Evolutionary conservation across 1,140 invertebrate genomes (phyloP), one percentile per base, ranked within the genome.

Genomic region (Ridgeia piscesae): DNA sequence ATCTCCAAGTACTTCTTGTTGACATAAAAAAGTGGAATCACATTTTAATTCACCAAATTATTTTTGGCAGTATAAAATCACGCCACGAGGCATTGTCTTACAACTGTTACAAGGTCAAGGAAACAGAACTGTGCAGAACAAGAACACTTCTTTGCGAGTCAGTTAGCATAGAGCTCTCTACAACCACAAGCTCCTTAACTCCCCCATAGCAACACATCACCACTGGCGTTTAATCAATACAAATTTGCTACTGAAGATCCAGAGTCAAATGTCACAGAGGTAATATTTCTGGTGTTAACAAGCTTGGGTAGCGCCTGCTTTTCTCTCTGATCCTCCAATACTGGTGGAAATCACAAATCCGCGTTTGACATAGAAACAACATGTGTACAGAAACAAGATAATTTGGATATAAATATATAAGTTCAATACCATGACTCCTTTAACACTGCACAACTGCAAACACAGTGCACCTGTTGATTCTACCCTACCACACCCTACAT

Each of bases 211-310:
- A 77, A 77, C 58, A 77, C 11, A 77, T 77, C 27, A 77, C 17
- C 27, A 21, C 58, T 27, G 58, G 58, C 58, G 27, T 77, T 77
- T 77, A 77, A 77, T 77, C 58, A 77, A 77, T 77, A 77, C 8
- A 77, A 0, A 77, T 77, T 77, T 77, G 58, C 4, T 21, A 77
- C 58, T 31, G 58, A 77, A 77, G 58, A 77, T 77, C 8, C 14
- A 77, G 58, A 77, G 27, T 77, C 58, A 77, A 77, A 77, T 77
- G 58, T 77, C 58, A 50, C 48, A 77, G 58, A 77, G 58, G 58
- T 77, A 77, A 77, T 77, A 77, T 77, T 77, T 77, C 58, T 77
- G 58, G 58, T 77, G 58, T 77, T 77, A 77, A 77, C 17, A 77
- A 77, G 58, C 17, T 77, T 14, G 27, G 11, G 58, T 77, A 77